These are phyloP conservation scores for Subanguina moxae DNA, from an alignment of 1,140 invertebrate genomes.

Conservation along the genomic window DNA sequence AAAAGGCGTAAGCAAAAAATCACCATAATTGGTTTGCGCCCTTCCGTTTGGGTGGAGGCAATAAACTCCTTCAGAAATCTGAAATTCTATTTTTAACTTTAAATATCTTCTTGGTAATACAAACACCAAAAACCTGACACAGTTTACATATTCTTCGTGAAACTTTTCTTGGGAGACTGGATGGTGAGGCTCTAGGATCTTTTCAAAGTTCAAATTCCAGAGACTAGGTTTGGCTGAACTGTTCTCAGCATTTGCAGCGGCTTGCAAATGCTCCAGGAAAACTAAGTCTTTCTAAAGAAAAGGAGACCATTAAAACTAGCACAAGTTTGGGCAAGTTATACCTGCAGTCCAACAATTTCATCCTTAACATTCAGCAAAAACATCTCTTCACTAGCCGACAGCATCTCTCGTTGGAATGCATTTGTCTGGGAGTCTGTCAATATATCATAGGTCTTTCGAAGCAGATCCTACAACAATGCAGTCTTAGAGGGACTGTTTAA, in stretches of 20 bases:
- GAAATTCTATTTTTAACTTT: constrained; percentile 26
- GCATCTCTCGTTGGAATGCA: constrained; percentile 43
- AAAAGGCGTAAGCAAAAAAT: too few species aligned
- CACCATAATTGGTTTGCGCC: constrained; percentile 51
- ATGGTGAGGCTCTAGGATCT: constrained; percentile 41
- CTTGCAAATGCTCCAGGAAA: constrained; percentile 34
- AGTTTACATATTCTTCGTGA: constrained; percentile 31
- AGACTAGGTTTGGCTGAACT: background rate
- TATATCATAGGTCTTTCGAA: constrained; percentile 32
- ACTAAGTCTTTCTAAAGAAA: constrained; percentile 38
- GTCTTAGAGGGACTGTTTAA: too few species aligned
- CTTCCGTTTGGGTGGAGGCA: constrained; percentile 7
- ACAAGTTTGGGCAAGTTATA: too few species aligned
- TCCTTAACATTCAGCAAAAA: constrained; percentile 45
- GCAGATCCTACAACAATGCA: constrained; percentile 22
- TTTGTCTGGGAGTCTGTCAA: constrained; percentile 27
- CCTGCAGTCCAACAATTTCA: constrained; percentile 42
- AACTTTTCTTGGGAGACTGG: constrained; percentile 34
- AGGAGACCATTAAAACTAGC: constrained; percentile 18
- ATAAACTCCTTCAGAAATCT: constrained; percentile 42
- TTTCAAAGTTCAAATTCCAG: constrained; percentile 30
- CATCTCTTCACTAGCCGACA: constrained; percentile 24
- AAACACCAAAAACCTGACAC: constrained; percentile 23
- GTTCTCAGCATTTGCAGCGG: background rate
- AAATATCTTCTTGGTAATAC: background rate